These are phyloP conservation scores for Labeo catla DNA, from an alignment of 2,113 vertebrate species.

Conservation along the genomic window DNA sequence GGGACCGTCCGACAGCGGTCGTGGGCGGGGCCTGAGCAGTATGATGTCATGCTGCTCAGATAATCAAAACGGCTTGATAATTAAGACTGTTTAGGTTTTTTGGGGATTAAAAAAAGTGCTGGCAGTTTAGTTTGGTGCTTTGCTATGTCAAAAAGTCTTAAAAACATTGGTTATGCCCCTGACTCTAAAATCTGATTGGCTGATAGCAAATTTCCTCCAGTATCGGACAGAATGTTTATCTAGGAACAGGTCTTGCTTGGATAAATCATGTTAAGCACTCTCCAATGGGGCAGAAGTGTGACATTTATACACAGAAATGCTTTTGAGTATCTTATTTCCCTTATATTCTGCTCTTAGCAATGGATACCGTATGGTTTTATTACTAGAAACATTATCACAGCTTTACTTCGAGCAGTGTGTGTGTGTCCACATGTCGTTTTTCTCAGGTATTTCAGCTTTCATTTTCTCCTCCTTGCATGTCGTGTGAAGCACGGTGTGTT, in stretches of 20 bases:
- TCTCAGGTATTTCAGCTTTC: slow-evolving; percentile 38
- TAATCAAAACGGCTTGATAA: too few relatives aligned
- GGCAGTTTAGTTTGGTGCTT: not conserved
- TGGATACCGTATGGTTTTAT: not conserved
- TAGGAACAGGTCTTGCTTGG: not conserved
- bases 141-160: not conserved
- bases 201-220: not conserved
- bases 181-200: not conserved
- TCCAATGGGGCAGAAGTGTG: not conserved
- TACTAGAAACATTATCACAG: slow-evolving; percentile 2
- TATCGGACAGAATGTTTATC: not conserved
- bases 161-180: not conserved
- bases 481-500: not conserved
- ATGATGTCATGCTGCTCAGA: too few relatives aligned
- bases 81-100: too few relatives aligned
- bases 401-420: slow-evolving; percentile 29
- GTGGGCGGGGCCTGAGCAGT: too few relatives aligned
- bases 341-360: not conserved
- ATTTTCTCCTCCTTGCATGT: slow-evolving; percentile 51
- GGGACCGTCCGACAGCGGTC: too few relatives aligned
- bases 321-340: slow-evolving; percentile 25
- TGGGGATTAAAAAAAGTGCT: not conserved
- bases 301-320: slow-evolving; percentile 21
- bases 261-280: not conserved
- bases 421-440: slow-evolving; percentile 33